Base-by-base conservation (phyloP, 2,797 vertebrate genomes). In the Sandelia bainsii region DNA sequence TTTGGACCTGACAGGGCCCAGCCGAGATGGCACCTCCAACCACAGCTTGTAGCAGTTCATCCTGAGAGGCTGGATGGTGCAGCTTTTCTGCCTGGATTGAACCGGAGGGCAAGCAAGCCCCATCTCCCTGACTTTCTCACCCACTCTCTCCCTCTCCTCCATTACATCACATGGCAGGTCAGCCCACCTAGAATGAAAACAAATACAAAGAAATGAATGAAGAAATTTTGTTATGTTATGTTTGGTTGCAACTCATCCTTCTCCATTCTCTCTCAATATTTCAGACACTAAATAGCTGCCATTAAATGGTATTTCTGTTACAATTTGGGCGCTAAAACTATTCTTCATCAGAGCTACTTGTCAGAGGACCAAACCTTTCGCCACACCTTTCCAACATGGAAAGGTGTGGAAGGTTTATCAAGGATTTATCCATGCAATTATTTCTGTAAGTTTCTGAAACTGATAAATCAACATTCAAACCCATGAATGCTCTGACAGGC, bases 1-100 rank as follows among this genome's bases (percentile, higher is more conserved):
- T 64, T 92, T 91, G 56, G 97, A 98, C n/a, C 88, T 84, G 63
- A 98, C 85, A 0, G 90, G 93, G 34, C 95, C 95, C 29, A 94
- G 81, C 0, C 51, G 71, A 17, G 96, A 94, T 6, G 90, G 76
- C 23, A 96, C 86, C 59, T 96, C 96, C 62, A 99, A 79, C 98
- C 98, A 99, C 89, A 99, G 93, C 76, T 95, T 95, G 42, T 98
- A 97, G 80, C 97, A 98, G 72, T 93, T 96, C 57, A 96, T 92
- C 82, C 95, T 95, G 79, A 99, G 89, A 1, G 95, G 94, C 42
- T 91, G 87, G 82, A 98, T 95, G 6, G 88, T 91, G 81, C 97
- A 98, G 69, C 93, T 91, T 84, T 92, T 62, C 52, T 57, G 10
- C 6, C 10, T 46, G 42, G 78, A 77, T 85, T 75, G 32, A 58